A percentile compares a stretch with the other conserved stretches of the same genome.
These are phyloP conservation scores for Drosophila imparisetae DNA, from an alignment of 2,888 invertebrate species.

Conservation along the genomic window DNA sequence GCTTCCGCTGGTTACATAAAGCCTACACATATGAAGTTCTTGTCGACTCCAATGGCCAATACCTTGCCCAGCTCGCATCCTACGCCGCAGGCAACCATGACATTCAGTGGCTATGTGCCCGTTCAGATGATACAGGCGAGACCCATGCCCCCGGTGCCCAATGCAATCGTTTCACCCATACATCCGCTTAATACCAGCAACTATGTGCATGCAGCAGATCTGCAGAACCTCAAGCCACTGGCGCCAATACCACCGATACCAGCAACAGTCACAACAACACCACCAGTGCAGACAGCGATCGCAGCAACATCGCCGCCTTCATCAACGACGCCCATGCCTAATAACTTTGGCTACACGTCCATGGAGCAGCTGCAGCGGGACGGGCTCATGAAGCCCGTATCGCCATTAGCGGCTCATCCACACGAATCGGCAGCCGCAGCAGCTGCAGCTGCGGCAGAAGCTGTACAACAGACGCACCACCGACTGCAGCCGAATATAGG, in stretches of 20 bases:
- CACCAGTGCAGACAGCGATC: slow-evolving; percentile 4
- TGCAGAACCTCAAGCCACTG: slow-evolving; percentile 55
- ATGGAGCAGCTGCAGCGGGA: slow-evolving; percentile 68
- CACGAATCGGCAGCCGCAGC: not conserved
- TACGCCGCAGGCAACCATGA: slow-evolving; percentile 19
- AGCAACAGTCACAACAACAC: not conserved
- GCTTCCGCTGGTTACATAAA: slow-evolving; percentile 58
- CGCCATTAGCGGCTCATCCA: not conserved
- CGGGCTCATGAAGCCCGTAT: slow-evolving; percentile 52
- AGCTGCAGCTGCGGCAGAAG: slow-evolving; percentile 3
- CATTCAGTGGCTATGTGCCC: slow-evolving; percentile 66
- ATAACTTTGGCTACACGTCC: slow-evolving; percentile 64
- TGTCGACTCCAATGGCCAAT: slow-evolving; percentile 40
- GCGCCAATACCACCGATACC: slow-evolving; percentile 12
- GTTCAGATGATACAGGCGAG: slow-evolving; percentile 50
- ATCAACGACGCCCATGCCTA: slow-evolving; percentile 10
- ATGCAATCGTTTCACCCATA: slow-evolving; percentile 15
- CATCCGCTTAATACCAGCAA: slow-evolving; percentile 51
- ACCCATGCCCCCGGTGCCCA: slow-evolving; percentile 3
- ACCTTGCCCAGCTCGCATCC: slow-evolving; percentile 24
- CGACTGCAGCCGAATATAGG: slow-evolving; percentile 59
- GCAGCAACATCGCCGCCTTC: slow-evolving; percentile 17
- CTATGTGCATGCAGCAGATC: slow-evolving; percentile 65
- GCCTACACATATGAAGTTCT: slow-evolving; percentile 67
- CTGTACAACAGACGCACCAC: slow-evolving; percentile 14